These are phyloP conservation scores for Panthera leo DNA, from an alignment of 2,113 vertebrate species.

Conservation along the genomic window DNA sequence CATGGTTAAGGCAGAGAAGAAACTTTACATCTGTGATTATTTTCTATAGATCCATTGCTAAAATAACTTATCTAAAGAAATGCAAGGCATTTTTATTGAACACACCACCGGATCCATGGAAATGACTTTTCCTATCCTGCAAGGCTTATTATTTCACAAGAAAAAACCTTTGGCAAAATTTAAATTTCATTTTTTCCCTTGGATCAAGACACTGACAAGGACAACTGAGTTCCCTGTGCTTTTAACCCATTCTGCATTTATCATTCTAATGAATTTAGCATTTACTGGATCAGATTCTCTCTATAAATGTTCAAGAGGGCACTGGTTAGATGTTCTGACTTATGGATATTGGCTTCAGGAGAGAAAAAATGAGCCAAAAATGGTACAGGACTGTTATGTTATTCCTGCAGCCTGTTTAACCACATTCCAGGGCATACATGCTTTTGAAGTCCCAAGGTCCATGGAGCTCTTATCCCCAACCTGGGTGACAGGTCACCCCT, in stretches of 20 bases:
- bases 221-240: not conserved
- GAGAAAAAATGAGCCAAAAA: not conserved
- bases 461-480: not conserved
- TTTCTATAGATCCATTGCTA: not conserved
- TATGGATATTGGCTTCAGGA: not conserved
- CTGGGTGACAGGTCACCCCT: not conserved
- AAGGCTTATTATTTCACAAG: not conserved
- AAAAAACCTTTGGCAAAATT: not conserved
- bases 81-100: not conserved
- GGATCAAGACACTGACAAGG: not conserved
- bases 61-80: not conserved
- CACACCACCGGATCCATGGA: not conserved
- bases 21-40: not conserved
- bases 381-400: not conserved
- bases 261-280: slow-evolving; percentile 14
- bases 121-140: not conserved
- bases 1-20: not conserved
- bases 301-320: not conserved
- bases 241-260: slow-evolving; percentile 3
- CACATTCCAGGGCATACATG: not conserved
- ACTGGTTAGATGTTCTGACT: not conserved
- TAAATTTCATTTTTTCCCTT: slow-evolving; percentile 24
- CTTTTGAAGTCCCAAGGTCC: not conserved
- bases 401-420: not conserved
- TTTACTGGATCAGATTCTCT: slow-evolving; percentile 16